Base-by-base conservation (phyloP, 1,140 invertebrate species). In the Ditylenchus dipsaci region DNA sequence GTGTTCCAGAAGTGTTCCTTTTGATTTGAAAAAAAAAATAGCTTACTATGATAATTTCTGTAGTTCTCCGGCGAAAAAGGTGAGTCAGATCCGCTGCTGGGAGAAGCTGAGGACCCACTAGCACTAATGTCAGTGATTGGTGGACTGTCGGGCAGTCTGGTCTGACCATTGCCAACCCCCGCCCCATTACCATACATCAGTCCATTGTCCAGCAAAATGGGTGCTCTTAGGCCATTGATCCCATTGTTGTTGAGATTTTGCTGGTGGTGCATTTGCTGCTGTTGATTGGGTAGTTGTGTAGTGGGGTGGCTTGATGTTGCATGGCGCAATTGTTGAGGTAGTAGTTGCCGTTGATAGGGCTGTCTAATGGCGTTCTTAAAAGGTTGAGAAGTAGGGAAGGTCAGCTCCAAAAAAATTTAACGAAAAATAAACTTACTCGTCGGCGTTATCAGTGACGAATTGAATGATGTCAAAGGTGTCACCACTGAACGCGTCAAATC, bases 21-120 rank as follows among this genome's bases (percentile, higher is more conserved):
- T n/a, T n/a, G n/a, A n/a, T n/a, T n/a, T n/a, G n/a, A n/a, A n/a
- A n/a, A n/a, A n/a, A n/a, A n/a, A 47, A 65, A 21, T 63, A 17
- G 13, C 38, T 53, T 53, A 53, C 49, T 15, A 53, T 53, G n/a
- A 26, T 53, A 53, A 61, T 61, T 53, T 53, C 56, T 58, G 45
- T 78, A 76, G 19, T 78, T 69, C 26, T 79, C 77, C 21, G 77
- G 77, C 1, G 78, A 79, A 57, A 74, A 80, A n/a, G 78, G 78
- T 30, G 71, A 67, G 26, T 74, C 78, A 21, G 78, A 81, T n/a
- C 61, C 73, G 9, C 53, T 65, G 21, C 68, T 64, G 26, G 66
- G 43, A 29, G 58, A 33, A 13, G 45, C 57, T 19, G 43, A 67
- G 15, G 59, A 63, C 1, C 63, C 66, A 11, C 27, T 19, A n/a